These are phyloP conservation scores for Aurelia aurita DNA, from an alignment of 30 jellyfish, hydroid and myxozoan species.

Conservation along the genomic window DNA sequence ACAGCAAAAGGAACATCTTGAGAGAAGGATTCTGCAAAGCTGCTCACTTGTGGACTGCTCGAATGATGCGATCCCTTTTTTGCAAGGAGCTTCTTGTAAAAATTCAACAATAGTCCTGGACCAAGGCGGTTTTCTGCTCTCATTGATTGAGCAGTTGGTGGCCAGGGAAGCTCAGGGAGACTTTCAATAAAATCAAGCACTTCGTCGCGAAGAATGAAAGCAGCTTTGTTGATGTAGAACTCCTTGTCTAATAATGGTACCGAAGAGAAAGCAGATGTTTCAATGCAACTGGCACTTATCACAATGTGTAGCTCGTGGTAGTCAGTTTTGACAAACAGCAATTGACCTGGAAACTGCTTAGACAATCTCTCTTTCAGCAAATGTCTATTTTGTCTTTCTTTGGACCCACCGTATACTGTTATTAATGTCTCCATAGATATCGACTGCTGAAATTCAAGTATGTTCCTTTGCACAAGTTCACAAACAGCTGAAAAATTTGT, in stretches of 20 bases:
- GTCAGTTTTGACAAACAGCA: slow-evolving; percentile 1
- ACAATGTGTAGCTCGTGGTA: background rate
- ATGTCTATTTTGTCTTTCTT: slow-evolving; percentile 9
- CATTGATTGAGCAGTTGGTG: slow-evolving; percentile 17
- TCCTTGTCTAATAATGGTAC: slow-evolving; percentile 25
- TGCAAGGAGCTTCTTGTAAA: background rate
- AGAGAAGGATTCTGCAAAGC: slow-evolving; percentile 8
- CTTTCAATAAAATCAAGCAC: background rate
- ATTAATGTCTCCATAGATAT: slow-evolving; percentile 14
- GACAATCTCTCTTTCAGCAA: slow-evolving; percentile 3
- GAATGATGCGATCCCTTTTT: slow-evolving; percentile 10
- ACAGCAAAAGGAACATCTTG: slow-evolving; percentile 24
- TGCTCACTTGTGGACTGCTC: too few relatives aligned
- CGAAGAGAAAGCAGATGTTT: slow-evolving; percentile 17
- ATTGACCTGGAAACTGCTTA: background rate
- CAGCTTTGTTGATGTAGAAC: slow-evolving; percentile 13
- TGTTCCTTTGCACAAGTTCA: background rate
- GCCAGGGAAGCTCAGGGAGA: slow-evolving; percentile 21
- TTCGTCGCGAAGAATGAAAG: slow-evolving; percentile 12
- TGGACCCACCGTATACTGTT: slow-evolving; percentile 18
- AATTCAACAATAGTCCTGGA: slow-evolving; percentile 2
- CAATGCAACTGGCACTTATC: background rate
- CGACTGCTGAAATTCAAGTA: slow-evolving; percentile 1
- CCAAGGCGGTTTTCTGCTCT: background rate
- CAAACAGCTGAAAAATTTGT: background rate